Conservation (phyloP, 2,888 invertebrate species). For the Synergus gifuensis region DNA sequence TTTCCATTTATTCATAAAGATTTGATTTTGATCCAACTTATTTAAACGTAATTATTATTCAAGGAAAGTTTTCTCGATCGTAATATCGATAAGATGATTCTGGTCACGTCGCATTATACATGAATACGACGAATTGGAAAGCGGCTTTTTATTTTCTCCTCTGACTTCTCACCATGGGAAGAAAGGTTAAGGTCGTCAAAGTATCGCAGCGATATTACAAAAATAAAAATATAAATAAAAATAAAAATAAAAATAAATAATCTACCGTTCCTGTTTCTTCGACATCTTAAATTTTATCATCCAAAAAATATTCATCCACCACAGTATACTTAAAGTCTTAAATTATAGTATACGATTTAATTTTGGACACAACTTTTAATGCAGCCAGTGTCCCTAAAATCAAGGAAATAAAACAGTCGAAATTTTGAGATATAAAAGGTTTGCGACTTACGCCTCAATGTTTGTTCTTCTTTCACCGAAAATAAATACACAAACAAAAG, state of each 20-base stretch:
- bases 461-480: neutral
- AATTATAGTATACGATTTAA: too few species aligned
- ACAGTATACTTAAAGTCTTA: too few species aligned
- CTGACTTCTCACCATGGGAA: conserved; percentile 45
- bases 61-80: conserved; percentile 36
- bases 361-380: too few species aligned
- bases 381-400: neutral
- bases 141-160: conserved; percentile 46
- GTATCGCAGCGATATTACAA: conserved; percentile 51
- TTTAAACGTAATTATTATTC: conserved; percentile 31
- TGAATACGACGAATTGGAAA: conserved; percentile 55
- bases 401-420: neutral
- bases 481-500: conserved; percentile 19
- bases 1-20: neutral
- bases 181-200: conserved; percentile 65
- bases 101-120: conserved; percentile 9
- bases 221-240: neutral
- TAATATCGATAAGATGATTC: conserved; percentile 28
- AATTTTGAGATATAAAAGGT: neutral
- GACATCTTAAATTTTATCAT: conserved; percentile 48
- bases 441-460: neutral
- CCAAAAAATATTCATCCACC: conserved; percentile 42
- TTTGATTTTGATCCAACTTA: conserved; percentile 1
- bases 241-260: neutral
- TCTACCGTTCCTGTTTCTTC: too few species aligned